Conservation (phyloP, 2,888 invertebrate species). For the Pristionchus maxplancki region DNA sequence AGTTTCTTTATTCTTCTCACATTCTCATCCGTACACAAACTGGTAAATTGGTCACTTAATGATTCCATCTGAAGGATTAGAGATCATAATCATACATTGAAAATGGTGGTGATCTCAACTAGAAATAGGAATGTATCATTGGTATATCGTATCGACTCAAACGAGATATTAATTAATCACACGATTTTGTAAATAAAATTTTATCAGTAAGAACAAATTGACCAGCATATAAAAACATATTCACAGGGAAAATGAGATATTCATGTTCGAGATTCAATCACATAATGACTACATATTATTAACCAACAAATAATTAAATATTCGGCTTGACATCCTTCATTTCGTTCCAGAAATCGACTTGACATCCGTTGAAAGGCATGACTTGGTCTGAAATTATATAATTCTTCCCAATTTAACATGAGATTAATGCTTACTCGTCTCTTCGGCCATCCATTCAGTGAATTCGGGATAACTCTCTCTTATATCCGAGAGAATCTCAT, state of each 20-base stretch:
- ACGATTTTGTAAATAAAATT: background rate
- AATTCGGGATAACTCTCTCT: conserved; percentile 17
- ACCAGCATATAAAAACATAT: background rate
- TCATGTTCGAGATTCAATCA: background rate
- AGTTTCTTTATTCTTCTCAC: conserved; percentile 15
- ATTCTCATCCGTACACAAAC: background rate
- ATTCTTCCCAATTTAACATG: background rate
- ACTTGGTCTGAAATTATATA: background rate
- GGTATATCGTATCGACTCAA: background rate
- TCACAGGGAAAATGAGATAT: conserved; percentile 8
- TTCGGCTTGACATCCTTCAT: conserved; percentile 39
- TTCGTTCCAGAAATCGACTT: conserved; percentile 43
- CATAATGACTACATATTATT: background rate
- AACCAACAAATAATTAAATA: background rate
- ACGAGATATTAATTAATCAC: background rate
- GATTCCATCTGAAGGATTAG: conserved; percentile 37
- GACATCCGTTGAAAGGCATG: background rate
- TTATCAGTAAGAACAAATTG: background rate
- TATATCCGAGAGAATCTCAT: background rate
- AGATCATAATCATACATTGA: background rate
- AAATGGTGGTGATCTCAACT: background rate
- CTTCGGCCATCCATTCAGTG: conserved; percentile 34
- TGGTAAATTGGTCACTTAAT: background rate
- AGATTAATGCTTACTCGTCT: background rate
- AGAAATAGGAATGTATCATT: background rate